Evolutionary conservation across 2,888 invertebrate genomes (phyloP).

Genomic region (Luperina nickerlii): DNA sequence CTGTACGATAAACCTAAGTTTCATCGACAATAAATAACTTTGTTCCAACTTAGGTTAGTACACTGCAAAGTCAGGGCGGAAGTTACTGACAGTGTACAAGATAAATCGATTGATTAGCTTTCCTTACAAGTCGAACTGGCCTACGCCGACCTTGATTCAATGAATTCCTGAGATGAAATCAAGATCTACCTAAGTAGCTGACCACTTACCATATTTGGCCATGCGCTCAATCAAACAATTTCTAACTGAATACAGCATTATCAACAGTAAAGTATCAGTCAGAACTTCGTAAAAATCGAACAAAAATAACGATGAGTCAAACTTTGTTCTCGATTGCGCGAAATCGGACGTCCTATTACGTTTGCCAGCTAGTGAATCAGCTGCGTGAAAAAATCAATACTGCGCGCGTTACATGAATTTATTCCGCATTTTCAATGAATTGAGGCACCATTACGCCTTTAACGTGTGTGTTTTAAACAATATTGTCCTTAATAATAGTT

Average conservation of each 20-base stretch:
- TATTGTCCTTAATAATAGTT: constrained; percentile 41
- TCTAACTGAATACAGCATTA: constrained; percentile 56
- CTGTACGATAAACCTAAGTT: no score
- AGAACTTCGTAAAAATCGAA: constrained; percentile 67
- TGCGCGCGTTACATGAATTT: constrained; percentile 67
- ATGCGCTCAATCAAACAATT: constrained; percentile 52
- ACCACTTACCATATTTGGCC: constrained; percentile 47
- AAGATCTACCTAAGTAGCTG: constrained; percentile 41
- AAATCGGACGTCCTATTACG: constrained; percentile 71
- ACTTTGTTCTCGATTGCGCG: constrained; percentile 78
- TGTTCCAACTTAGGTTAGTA: not conserved
- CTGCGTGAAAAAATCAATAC: constrained; percentile 88
- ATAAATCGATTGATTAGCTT: constrained; percentile 64
- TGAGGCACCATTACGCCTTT: constrained; percentile 31
- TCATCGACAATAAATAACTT: not conserved
- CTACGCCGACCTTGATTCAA: constrained; percentile 66
- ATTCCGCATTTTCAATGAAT: constrained; percentile 48
- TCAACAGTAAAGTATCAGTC: constrained; percentile 63
- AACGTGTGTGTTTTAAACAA: constrained; percentile 40
- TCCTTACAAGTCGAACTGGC: constrained; percentile 60
- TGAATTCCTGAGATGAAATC: constrained; percentile 65
- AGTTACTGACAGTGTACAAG: constrained; percentile 54
- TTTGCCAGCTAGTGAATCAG: constrained; percentile 80
- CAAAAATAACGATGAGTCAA: constrained; percentile 84
- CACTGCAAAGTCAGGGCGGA: constrained; percentile 48